Evolutionary conservation across 2,888 invertebrate genomes (phyloP), one percentile per base, ranked within the genome.

Genomic region (Aleiodes testaceus): DNA sequence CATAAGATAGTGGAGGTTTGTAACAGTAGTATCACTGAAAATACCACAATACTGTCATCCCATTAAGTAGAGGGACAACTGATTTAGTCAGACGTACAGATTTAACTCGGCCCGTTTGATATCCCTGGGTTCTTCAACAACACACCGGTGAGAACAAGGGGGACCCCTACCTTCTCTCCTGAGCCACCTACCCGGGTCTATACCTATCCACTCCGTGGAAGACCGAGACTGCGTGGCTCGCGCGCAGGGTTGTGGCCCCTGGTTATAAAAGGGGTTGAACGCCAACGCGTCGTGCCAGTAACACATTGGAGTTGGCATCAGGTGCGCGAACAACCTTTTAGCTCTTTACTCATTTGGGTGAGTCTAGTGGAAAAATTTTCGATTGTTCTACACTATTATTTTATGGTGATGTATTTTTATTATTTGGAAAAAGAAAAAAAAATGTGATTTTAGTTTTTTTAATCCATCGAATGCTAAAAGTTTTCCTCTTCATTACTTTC

Each of bases 211-310:
- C 53, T 55, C n/a, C 49, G 63, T 50, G 59, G 63, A 65, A 69
- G 72, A 78, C 72, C 53, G 79, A 77, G 81, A 80, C 79, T 78
- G 80, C 79, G 81, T 77, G 76, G 77, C 78, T 78, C 73, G 69
- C 80, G 83, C 82, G 84, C 84, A 84, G 83, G 81, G 81, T 79
- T 79, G 69, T 50, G 44, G 66, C 72, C 68, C 63, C 77, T 36
- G 80, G 75, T 85, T 87, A 86, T 86, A 87, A 86, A 86, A 85
- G 85, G 83, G 79, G 80, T 79, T 75, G 81, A 67, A 77, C 79
- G 80, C 77, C 75, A 74, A 78, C 79, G 74, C 81, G 77, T 79
- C 80, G 79, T 81, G 85, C 79, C 85, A 87, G 87, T 87, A 75
- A 80, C 79, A 80, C 81, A 76, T 81, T 75, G 77, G 75, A 77